Conservation (phyloP, 2,888 invertebrate species). For the Apantesis nais region DNA sequence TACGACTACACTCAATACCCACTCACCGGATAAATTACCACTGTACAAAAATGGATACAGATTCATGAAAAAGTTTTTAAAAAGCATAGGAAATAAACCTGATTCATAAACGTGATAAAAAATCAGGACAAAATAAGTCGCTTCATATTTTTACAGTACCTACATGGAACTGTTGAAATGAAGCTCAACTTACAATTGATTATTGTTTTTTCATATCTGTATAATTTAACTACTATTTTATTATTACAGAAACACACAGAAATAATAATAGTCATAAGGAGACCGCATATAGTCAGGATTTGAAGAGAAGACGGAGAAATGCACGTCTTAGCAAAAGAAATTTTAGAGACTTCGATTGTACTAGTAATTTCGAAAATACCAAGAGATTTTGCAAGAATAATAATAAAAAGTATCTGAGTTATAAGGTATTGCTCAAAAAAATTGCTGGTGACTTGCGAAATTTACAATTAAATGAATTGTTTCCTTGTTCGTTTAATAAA, state of each 20-base stretch:
- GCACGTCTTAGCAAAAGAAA: conserved; percentile 10
- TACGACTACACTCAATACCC: conserved; percentile 47
- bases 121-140: background rate
- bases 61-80: conserved; percentile 65
- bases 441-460: conserved; percentile 23
- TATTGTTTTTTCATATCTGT: background rate
- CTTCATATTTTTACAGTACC: background rate
- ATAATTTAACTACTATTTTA: conserved; percentile 14
- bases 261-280: conserved; percentile 12
- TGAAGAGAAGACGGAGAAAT: conserved; percentile 19
- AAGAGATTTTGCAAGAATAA: conserved; percentile 8
- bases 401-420: conserved; percentile 20
- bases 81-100: conserved; percentile 55
- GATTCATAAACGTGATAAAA: conserved; percentile 1
- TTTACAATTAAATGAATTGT: conserved; percentile 23
- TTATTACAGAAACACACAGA: conserved; percentile 30
- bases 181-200: background rate
- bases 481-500: conserved; percentile 23
- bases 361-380: background rate
- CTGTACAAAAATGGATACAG: conserved; percentile 58
- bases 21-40: conserved; percentile 58
- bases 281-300: background rate
- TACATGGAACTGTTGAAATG: background rate
- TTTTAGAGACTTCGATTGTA: conserved; percentile 7
- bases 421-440: conserved; percentile 27